Evolutionary conservation across 2,888 invertebrate genomes (phyloP).

Genomic region (Reticulitermes lucifugus): DNA sequence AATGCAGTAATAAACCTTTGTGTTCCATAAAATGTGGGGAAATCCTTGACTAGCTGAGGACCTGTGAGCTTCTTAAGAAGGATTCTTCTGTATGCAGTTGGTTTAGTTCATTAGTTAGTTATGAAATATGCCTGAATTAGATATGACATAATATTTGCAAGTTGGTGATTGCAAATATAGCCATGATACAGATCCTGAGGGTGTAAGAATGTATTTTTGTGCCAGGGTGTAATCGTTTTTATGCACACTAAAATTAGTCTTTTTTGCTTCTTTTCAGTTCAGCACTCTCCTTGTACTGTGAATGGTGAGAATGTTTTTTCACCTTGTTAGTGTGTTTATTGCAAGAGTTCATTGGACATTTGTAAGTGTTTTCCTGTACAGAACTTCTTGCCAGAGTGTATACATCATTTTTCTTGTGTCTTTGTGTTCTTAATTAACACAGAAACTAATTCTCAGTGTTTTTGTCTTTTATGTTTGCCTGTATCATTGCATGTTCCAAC

Average conservation of each 20-base stretch:
- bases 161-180: no score
- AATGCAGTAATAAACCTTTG: no score
- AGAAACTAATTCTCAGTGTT: not conserved
- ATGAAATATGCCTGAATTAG: no score
- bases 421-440: not conserved
- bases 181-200: no score
- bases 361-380: not conserved
- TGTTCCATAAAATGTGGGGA: no score
- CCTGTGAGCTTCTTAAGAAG: no score
- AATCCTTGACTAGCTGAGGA: no score
- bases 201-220: no score
- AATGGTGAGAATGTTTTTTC: not conserved
- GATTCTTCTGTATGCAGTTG: no score
- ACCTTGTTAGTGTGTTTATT: not conserved
- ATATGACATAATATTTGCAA: no score
- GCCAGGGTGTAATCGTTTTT: no score
- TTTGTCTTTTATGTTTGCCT: not conserved
- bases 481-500: not conserved
- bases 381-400: not conserved
- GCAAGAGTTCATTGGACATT: not conserved
- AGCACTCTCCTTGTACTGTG: conserved; percentile 13
- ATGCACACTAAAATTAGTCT: not conserved
- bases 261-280: not conserved
- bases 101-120: no score
- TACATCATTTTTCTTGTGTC: not conserved